Evolutionary conservation across 2,797 vertebrate genomes (phyloP).

Genomic region (Apodemus agrarius): DNA sequence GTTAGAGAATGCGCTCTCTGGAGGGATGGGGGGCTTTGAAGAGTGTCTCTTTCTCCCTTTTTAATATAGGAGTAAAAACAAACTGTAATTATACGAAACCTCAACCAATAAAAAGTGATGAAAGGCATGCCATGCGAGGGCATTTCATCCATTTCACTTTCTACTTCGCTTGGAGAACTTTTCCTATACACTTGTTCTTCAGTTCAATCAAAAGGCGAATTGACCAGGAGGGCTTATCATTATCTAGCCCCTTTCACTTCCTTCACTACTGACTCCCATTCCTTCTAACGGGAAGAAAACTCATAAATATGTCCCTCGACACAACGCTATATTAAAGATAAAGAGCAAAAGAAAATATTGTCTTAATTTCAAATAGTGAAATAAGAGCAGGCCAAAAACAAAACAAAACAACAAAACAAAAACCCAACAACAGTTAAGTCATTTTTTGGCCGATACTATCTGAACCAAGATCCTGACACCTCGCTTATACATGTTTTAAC

Average conservation of each 20-base stretch:
- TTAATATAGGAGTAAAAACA: background rate
- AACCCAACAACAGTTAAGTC: background rate
- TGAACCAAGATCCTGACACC: background rate
- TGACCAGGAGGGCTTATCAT: background rate
- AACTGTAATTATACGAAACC: background rate
- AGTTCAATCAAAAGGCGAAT: background rate
- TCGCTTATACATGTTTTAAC: background rate
- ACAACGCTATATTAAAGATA: background rate
- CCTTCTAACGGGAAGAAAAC: constrained; percentile 5
- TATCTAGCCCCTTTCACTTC: background rate
- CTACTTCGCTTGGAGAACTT: background rate
- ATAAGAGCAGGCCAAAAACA: background rate
- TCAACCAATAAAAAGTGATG: constrained; percentile 25
- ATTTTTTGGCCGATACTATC: background rate
- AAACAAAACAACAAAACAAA: background rate
- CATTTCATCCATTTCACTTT: constrained; percentile 28
- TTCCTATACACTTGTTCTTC: constrained; percentile 1
- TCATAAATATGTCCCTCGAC: background rate
- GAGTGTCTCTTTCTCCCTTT: background rate
- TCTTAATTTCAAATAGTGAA: constrained; percentile 10
- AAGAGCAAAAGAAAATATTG: background rate
- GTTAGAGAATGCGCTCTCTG: background rate
- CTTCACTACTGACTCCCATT: background rate
- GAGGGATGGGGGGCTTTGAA: background rate
- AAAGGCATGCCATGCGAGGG: background rate